Evolutionary conservation across 2,888 invertebrate species (phyloP), one percentile per base, ranked within the genome.

Genomic region (Agrypnus murinus): DNA sequence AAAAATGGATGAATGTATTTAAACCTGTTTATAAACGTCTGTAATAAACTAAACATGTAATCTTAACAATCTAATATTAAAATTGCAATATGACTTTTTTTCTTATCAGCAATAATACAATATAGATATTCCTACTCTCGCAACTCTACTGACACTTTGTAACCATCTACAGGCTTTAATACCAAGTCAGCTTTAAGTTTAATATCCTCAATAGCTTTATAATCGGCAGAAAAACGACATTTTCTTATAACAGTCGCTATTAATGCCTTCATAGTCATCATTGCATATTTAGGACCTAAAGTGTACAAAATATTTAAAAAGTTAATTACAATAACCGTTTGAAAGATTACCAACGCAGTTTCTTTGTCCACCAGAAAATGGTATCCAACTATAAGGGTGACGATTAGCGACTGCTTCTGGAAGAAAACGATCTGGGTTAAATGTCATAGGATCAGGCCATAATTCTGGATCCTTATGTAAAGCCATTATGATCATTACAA

Each of bases 381-480:
- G 86, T 10, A 46, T 0, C 17, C 19, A 46, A 46, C 46, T 19
- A 5, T 46, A 46, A 19, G 46, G 46, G 10, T 46, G 46, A 3
- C 46, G 46, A 4, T 46, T 46, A 19, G 15, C 17, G 2, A 15
- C 46, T 15, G 15, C 46, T 46, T 40, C 40, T 2, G 40, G 40
- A 40, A 40, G 40, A 6, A 40, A 40, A 43, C 89, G 80, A 75
- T 89, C 88, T 0, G 90, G 90, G 68, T 87, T 81, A 80, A 89
- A 90, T 43, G 75, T 77, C 46, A 89, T 85, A 0, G 88, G 89
- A 70, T 90, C 86, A 17, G 17, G 17, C 46, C 46, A 46, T 19
- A 19, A 3, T 1, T 46, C 10, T 4, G 17, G 17, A 10, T 88
- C 86, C 43, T 87, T 82, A 75, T 91, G 90, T 60, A 87, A 81